Evolutionary conservation across 2,113 vertebrate species (phyloP).

Genomic region (cattle (Bos taurus)): ARS-UCD2.0 NC_037329.1:24841001-24841500

Average conservation of each 20-base stretch:
- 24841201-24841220: neutral
- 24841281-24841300: neutral
- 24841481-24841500: conserved; percentile 6
- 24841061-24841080: neutral
- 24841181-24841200: neutral
- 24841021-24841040: neutral
- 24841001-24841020: neutral
- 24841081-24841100: neutral
- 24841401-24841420: neutral
- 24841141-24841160: conserved; percentile 15
- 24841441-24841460: neutral
- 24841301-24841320: neutral
- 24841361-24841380: neutral
- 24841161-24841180: neutral
- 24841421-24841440: neutral
- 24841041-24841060: neutral
- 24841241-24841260: neutral
- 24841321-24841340: neutral
- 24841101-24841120: neutral
- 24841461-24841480: neutral
- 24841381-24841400: neutral
- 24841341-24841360: neutral
- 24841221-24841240: neutral
- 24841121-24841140: neutral
- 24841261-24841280: neutral